Conservation (phyloP, 1,140 invertebrate genomes). For the Acarapis woodi region DNA sequence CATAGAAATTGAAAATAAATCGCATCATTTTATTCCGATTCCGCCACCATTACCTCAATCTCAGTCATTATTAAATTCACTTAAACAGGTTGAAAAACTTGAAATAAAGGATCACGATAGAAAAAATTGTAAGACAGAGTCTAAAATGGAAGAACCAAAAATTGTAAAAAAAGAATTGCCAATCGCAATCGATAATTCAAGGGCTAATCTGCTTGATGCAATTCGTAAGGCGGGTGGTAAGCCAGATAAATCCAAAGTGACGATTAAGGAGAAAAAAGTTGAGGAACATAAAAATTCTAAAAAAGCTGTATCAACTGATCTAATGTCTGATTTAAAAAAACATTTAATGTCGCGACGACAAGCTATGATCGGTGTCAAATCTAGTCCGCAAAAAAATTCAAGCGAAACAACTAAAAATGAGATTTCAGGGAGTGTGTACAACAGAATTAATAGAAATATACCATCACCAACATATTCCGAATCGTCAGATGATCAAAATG, state of each 20-base stretch:
- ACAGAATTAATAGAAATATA: no score
- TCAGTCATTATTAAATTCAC: not conserved
- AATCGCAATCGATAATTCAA: not conserved
- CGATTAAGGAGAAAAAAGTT: not conserved
- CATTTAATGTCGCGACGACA: not conserved
- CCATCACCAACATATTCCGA: no score
- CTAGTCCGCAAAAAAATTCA: not conserved
- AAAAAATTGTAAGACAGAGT: not conserved
- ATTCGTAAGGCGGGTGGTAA: not conserved
- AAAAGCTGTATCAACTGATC: not conserved
- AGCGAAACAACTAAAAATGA: no score
- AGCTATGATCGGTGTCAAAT: not conserved
- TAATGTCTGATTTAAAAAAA: not conserved
- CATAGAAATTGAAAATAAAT: not conserved
- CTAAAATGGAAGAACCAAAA: not conserved
- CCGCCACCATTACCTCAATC: not conserved
- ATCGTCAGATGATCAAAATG: no score
- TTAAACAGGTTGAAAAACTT: not conserved
- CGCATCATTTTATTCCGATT: not conserved
- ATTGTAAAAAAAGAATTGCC: no score
- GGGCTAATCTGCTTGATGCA: not conserved
- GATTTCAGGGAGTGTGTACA: no score
- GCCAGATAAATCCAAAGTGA: not conserved
- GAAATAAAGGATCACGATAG: not conserved
- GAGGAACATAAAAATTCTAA: not conserved